phyloP scores from a whole-genome alignment of 2,797 vertebrate species.

The Rhinella marina region DNA sequence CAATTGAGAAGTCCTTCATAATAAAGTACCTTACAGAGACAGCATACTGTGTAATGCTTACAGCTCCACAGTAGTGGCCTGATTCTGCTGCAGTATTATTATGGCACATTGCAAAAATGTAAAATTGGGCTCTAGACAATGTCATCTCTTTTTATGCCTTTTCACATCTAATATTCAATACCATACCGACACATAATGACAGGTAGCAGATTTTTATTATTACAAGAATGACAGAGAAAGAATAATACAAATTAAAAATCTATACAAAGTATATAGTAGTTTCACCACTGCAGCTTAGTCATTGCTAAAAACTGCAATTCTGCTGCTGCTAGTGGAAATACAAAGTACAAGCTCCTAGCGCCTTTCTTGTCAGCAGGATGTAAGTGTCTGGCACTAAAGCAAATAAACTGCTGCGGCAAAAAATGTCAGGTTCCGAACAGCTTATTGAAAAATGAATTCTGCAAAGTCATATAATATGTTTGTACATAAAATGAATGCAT shows the following conservation, averaged over 20 bases:
- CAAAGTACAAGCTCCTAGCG: neutral
- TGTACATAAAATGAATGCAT: neutral
- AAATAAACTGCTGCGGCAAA: slow-evolving; percentile 19
- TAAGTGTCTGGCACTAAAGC: slow-evolving; percentile 3
- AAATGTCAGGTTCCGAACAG: neutral
- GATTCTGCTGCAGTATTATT: no score
- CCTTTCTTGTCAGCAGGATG: slow-evolving; percentile 39
- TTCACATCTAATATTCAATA: neutral
- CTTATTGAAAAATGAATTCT: slow-evolving; percentile 19
- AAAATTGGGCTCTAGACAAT: no score
- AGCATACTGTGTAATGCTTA: no score
- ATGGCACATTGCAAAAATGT: no score
- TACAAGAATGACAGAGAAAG: neutral
- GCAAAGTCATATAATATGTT: slow-evolving; percentile 15
- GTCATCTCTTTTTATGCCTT: neutral
- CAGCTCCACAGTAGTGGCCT: no score
- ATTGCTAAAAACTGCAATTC: slow-evolving; percentile 13
- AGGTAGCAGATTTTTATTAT: neutral
- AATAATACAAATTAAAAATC: slow-evolving; percentile 1
- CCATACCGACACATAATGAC: neutral
- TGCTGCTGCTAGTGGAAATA: slow-evolving; percentile 10
- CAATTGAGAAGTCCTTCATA: no score
- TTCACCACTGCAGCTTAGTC: slow-evolving; percentile 12
- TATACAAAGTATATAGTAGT: neutral
- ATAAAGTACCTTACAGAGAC: no score